Base-by-base conservation (phyloP, 2,113 vertebrate genomes). In the Dipodomys ordii region DNA sequence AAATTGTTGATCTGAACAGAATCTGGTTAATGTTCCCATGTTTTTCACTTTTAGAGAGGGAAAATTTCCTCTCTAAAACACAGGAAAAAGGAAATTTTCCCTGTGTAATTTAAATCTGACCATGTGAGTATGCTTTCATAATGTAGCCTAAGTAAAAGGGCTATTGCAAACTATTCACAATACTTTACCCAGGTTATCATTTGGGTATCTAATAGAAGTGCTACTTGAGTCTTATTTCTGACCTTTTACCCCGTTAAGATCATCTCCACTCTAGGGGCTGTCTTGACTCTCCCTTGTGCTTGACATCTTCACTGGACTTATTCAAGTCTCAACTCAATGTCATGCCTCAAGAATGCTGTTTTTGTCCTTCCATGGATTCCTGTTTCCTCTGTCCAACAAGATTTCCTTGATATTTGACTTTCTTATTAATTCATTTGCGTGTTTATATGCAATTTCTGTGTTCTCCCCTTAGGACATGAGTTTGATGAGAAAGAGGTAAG, bases 331-430 rank as follows among this genome's bases (percentile, higher is more conserved):
- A 87, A 81, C 27, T 35, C 71, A 67, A 76, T 20, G n/a, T 64
- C 23, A 30, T 49, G 12, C 1, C n/a, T 60, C 7, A 19, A 83
- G 83, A 76, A 79, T 39, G 16, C 2, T 74, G 0, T 49, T 83
- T 10, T 27, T 74, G 19, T 69, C 27, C 12, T 57, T 2, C 30
- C 18, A 62, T 19, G 27, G 12, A 49, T 60, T 76, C 35, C 15
- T 71, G n/a, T 71, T 71, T 84, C 35, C 6, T 32, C 35, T 87
- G 69, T 18, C 10, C 25, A 46, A 35, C 27, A 57, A 65, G 83
- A 89, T 86, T 89, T 95, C 91, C 71, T 88, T 27, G 68, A 68
- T 78, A 71, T 86, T 53, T 87, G 20, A 78, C 53, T 74, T 83
- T 20, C 80, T 35, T 39, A 23, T 64, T 86, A 65, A 46, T 44